A percentile compares a stretch with the other conserved stretches of the same genome.
phyloP scores from a whole-genome alignment of 2,113 vertebrate genomes.

The Neotoma lepida region DNA sequence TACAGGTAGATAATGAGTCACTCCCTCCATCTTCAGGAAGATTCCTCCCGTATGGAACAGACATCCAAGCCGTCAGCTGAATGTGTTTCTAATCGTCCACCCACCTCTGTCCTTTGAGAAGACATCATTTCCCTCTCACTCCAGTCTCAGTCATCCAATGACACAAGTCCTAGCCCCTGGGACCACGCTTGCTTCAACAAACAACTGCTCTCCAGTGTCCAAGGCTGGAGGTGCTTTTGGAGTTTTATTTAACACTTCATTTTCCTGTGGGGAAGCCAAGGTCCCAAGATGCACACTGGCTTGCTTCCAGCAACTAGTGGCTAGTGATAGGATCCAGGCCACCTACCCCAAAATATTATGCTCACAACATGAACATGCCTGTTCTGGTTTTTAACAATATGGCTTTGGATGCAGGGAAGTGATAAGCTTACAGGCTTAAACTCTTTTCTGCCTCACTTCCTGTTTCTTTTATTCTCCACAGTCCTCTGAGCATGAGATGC shows the following conservation, averaged over 20 bases:
- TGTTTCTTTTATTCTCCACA: neutral
- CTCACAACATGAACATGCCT: accelerated
- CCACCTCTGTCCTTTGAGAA: neutral
- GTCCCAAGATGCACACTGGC: neutral
- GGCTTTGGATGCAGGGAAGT: neutral
- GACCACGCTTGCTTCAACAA: neutral
- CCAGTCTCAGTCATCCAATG: neutral
- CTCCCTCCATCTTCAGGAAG: constrained; percentile 16
- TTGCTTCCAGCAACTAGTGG: neutral
- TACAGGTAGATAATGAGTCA: constrained; percentile 49
- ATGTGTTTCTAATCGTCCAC: constrained; percentile 10
- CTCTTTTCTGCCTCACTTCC: neutral
- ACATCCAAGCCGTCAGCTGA: neutral
- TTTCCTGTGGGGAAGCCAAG: neutral
- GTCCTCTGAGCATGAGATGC: neutral
- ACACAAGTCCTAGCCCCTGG: neutral
- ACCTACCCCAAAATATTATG: too few relatives aligned
- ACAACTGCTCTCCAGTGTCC: neutral
- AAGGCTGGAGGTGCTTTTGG: neutral
- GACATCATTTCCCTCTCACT: neutral
- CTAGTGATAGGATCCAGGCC: neutral
- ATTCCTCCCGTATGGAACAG: neutral
- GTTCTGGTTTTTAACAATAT: neutral
- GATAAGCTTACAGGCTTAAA: neutral
- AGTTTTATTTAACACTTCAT: neutral